Evolutionary conservation across 1,140 invertebrate genomes (phyloP), one percentile per base, ranked within the genome.

Genomic region (Drosophila tsacasi): DNA sequence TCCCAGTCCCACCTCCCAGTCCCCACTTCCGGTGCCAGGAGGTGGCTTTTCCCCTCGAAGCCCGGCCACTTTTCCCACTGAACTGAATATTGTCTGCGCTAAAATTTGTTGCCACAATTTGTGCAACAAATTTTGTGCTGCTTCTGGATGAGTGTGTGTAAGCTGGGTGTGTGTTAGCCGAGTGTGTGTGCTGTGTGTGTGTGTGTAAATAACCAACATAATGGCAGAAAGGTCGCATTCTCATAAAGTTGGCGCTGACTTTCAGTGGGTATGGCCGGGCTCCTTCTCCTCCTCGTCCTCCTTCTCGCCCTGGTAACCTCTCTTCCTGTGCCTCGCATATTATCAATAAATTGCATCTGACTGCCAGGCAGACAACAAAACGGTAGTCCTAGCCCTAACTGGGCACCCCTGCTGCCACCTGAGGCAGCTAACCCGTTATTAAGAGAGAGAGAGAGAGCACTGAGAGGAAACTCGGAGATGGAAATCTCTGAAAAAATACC

Each of bases 301-400:
- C 32, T 32, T 12, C 32, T 6, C 19, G 12, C 17, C 17, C 21
- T 25, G 17, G 9, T 7, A 25, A 19, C 46, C 27, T 42, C 49
- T 35, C 23, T 58, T 50, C 27, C 59, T 61, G 46, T 54, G 58
- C 46, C 61, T 40, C 65, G 68, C 47, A 80, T 74, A 89, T 89
- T 89, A 89, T 89, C 84, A 89, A 89, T 89, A 89, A 89, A 89
- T 89, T 89, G 84, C 84, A 89, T 89, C 84, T 89, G 85, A 89
- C 84, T 83, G 73, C 63, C 68, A 52, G 75, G 66, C 74, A 81
- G 76, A 76, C 82, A 65, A 58, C 78, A 73, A 61, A 73, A 60
- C 57, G 73, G 44, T 55, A 72, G 63, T n/a, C 54, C 54, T 57
- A 25, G 37, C 25, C 44, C 47, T 39, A 17, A 50, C 12, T 40